Conservation (phyloP, 2,113 vertebrate species). For the Atlantisia rogersi region DNA sequence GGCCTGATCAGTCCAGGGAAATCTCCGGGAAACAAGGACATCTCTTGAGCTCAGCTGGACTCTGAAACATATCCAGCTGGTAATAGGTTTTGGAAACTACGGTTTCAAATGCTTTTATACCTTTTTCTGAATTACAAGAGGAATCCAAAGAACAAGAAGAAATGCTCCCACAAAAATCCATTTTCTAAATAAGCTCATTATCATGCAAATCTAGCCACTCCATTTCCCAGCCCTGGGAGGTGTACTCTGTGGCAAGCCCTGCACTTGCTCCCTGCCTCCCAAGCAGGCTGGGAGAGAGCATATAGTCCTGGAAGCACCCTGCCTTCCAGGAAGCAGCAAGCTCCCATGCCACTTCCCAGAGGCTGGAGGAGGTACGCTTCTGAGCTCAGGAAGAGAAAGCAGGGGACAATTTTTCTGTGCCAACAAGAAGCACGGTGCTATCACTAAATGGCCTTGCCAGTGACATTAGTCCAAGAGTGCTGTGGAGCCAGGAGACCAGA, state of each 20-base stretch:
- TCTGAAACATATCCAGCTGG: not conserved
- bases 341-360: not conserved
- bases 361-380: not conserved
- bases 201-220: fast-evolving
- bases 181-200: not conserved
- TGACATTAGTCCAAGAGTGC: fast-evolving
- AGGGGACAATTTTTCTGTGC: not conserved
- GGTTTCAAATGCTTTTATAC: not conserved
- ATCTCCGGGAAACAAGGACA: not conserved
- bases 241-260: fast-evolving
- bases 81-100: not conserved
- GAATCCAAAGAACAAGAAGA: not conserved
- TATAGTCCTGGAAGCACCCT: not conserved
- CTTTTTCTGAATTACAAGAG: not conserved
- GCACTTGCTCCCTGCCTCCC: not conserved
- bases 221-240: not conserved
- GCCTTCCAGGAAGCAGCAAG: not conserved
- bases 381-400: not conserved
- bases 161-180: not conserved
- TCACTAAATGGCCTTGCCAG: not conserved
- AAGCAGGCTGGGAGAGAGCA: not conserved
- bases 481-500: not conserved
- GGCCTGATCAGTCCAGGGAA: not conserved
- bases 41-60: not conserved
- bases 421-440: not conserved